These are phyloP conservation scores for Megalopta genalis DNA, from an alignment of 1,140 invertebrate genomes.

Conservation along the genomic window DNA sequence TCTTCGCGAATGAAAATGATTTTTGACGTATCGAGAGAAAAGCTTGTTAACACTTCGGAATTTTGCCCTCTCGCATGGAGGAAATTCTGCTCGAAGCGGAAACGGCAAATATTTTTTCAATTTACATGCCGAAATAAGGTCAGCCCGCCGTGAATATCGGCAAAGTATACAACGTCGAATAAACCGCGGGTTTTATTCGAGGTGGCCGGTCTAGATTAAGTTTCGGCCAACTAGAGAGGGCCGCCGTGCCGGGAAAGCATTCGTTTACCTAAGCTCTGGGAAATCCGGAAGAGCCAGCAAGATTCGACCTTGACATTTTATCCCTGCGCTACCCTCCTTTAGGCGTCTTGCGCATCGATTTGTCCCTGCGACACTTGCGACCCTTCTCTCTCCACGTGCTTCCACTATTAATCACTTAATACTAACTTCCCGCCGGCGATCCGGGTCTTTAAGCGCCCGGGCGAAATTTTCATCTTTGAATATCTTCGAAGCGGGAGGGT, in stretches of 20 bases:
- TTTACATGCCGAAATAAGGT: too few species aligned
- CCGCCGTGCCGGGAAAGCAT: constrained; percentile 12
- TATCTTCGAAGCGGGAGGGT: too few species aligned
- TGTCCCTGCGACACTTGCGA: not conserved
- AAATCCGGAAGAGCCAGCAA: constrained; percentile 55
- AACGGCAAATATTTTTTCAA: too few species aligned
- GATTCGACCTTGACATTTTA: constrained; percentile 64
- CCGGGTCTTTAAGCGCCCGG: too few species aligned
- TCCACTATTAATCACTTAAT: not conserved
- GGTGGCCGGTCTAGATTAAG: constrained; percentile 12
- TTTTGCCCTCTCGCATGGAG: too few species aligned
- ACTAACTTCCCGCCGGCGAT: too few species aligned
- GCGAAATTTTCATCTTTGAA: too few species aligned
- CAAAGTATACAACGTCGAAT: not conserved
- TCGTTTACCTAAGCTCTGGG: constrained; percentile 37
- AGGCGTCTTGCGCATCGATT: constrained; percentile 23
- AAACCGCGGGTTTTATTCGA: not conserved
- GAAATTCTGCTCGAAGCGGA: too few species aligned
- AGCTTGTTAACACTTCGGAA: too few species aligned
- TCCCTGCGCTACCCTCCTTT: constrained; percentile 7
- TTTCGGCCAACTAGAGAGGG: not conserved
- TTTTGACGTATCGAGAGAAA: too few species aligned
- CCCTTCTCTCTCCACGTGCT: not conserved
- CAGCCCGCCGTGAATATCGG: not conserved
- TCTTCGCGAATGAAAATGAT: too few species aligned